phyloP scores from a whole-genome alignment of 2,888 invertebrate genomes.

The Brenthis ino region DNA sequence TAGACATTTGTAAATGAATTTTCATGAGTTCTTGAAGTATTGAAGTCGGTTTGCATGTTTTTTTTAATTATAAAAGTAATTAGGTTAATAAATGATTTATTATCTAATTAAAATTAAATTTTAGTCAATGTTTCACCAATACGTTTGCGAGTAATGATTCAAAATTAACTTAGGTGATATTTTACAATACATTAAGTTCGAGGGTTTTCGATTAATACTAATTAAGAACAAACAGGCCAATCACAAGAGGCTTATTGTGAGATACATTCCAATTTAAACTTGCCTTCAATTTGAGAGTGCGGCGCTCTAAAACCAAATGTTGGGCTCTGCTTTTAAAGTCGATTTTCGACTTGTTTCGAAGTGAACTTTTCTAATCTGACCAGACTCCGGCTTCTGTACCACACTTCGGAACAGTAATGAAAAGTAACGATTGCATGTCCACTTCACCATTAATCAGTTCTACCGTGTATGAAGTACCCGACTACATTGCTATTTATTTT shows the following conservation, averaged over 20 bases:
- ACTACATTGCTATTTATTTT: conserved; percentile 29
- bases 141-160: conserved; percentile 21
- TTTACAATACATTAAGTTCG: conserved; percentile 51
- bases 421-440: conserved; percentile 81
- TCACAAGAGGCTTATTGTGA: conserved; percentile 79
- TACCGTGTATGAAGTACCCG: conserved; percentile 42
- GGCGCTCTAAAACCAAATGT: conserved; percentile 79
- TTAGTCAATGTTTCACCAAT: neutral
- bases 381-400: conserved; percentile 68
- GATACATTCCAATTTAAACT: conserved; percentile 83
- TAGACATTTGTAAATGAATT: no score
- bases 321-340: conserved; percentile 78
- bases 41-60: no score
- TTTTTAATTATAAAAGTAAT: no score
- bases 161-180: conserved; percentile 47
- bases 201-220: conserved; percentile 78
- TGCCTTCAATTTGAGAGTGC: conserved; percentile 72
- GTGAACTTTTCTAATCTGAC: conserved; percentile 81
- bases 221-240: conserved; percentile 81
- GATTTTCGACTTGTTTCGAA: conserved; percentile 76
- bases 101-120: no score
- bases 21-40: no score
- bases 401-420: conserved; percentile 80
- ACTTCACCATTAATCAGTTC: conserved; percentile 77
- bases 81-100: no score